phyloP scores from a whole-genome alignment of 2,797 vertebrate species.

The Gambusia yucatana region DNA sequence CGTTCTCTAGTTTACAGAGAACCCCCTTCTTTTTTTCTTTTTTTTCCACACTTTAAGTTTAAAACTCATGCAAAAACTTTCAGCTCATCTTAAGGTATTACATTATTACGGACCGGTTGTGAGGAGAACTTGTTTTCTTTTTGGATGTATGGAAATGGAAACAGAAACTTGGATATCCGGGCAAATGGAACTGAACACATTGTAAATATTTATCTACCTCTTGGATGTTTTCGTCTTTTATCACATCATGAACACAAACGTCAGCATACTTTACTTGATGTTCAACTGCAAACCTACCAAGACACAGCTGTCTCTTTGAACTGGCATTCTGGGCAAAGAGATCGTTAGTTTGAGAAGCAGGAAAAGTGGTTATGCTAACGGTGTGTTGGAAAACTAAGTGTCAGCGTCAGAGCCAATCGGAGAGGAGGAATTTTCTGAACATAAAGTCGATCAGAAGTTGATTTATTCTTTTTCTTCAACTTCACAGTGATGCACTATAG shows the following conservation, averaged over 20 bases:
- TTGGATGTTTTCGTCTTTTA: not conserved
- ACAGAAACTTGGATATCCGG: not conserved
- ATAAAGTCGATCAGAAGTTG: not conserved
- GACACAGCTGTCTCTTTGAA: not conserved
- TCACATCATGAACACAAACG: not conserved
- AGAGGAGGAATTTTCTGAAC: not conserved
- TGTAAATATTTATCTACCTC: not conserved
- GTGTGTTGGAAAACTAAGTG: not conserved
- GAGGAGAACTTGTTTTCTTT: not conserved
- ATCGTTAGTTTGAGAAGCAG: not conserved
- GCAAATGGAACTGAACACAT: not conserved
- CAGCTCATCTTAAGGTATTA: conserved; percentile 47
- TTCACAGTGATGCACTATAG: not conserved
- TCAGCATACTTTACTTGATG: not conserved
- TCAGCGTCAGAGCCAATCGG: not conserved
- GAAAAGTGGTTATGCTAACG: not conserved
- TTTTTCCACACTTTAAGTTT: not conserved
- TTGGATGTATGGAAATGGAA: not conserved
- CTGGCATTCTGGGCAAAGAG: not conserved
- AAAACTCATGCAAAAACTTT: conserved; percentile 18
- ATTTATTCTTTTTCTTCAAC: not conserved
- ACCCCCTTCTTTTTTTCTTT: not conserved
- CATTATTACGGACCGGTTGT: conserved; percentile 37
- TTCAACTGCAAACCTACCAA: not conserved
- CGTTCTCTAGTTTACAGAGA: conserved; percentile 26